These are phyloP conservation scores for Drosophila miranda DNA, from an alignment of 1,140 invertebrate genomes.

Conservation along the genomic window DNA sequence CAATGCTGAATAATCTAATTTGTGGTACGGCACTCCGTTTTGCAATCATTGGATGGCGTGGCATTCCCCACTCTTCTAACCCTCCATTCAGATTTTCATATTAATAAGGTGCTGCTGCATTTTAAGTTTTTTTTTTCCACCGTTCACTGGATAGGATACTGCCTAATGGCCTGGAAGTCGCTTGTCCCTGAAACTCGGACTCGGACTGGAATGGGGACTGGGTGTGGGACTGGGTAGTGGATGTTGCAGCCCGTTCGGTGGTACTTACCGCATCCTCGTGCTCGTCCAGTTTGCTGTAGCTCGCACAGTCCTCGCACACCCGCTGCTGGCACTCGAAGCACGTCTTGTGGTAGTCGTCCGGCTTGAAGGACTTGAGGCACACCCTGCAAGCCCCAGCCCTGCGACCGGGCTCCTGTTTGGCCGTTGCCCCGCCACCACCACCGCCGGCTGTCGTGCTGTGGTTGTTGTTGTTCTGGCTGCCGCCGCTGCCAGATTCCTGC, in stretches of 20 bases:
- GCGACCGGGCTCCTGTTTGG: conserved; percentile 87
- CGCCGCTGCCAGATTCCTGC: conserved; percentile 69
- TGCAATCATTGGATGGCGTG: conserved; percentile 31
- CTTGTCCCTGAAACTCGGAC: conserved; percentile 15
- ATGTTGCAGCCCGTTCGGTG: not conserved
- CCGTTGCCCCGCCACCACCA: conserved; percentile 75
- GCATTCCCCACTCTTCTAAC: no score
- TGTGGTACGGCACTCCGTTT: conserved; percentile 39
- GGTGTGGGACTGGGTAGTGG: not conserved
- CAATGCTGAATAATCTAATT: conserved; percentile 59
- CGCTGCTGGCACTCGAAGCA: conserved; percentile 94
- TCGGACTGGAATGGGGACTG: not conserved
- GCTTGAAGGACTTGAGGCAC: conserved; percentile 93
- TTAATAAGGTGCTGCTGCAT: conserved; percentile 64
- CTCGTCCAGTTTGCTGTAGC: conserved; percentile 92
- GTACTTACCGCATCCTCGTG: conserved; percentile 89
- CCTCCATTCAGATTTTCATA: conserved; percentile 33
- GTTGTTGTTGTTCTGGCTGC: conserved; percentile 69
- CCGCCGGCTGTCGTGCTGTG: conserved; percentile 41
- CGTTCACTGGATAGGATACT: conserved; percentile 41
- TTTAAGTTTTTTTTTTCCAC: conserved; percentile 55
- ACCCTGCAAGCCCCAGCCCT: conserved; percentile 91
- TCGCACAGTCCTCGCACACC: conserved; percentile 95
- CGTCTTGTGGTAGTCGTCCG: conserved; percentile 91
- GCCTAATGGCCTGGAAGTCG: conserved; percentile 64